Percentiles rank a stretch among this genome's conserved stretches.
phyloP scores from a whole-genome alignment of 2,113 vertebrate species.

The Hyperopisus bebe region DNA sequence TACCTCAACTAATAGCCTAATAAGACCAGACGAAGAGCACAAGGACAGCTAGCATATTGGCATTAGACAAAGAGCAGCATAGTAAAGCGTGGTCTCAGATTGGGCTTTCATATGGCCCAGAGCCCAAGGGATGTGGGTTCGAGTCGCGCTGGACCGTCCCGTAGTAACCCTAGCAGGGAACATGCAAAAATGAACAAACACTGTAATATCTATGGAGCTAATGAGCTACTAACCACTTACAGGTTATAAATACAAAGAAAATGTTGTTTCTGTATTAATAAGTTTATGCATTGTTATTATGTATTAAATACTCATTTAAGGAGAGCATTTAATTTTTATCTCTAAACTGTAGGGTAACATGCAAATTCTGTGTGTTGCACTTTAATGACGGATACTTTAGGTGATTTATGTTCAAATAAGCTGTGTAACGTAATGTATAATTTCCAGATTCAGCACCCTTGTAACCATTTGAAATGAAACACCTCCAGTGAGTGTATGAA shows the following conservation, averaged over 20 bases:
- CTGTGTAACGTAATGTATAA: not conserved
- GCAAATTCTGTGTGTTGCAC: not conserved
- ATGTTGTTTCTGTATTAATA: not conserved
- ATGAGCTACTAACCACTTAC: not conserved
- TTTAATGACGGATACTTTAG: not conserved
- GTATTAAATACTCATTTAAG: not conserved
- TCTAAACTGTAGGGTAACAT: not conserved
- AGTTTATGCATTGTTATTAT: not conserved
- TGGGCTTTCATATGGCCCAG: not conserved
- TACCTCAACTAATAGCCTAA: not conserved
- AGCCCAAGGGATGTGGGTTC: not conserved
- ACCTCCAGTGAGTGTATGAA: not conserved
- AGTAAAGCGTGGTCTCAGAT: not conserved
- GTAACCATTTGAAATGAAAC: not conserved
- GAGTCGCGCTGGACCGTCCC: not conserved
- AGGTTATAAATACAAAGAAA: not conserved
- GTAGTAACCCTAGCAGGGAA: not conserved
- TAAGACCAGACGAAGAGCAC: not conserved
- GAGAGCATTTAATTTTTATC: not conserved
- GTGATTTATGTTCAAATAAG: constrained; percentile 8
- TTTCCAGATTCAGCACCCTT: not conserved
- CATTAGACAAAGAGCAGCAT: not conserved
- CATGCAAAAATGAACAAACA: not conserved
- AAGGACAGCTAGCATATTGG: not conserved
- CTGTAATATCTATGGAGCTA: not conserved